Base-by-base conservation (phyloP, 2,113 vertebrate species). In the Vombatus ursinus region DNA sequence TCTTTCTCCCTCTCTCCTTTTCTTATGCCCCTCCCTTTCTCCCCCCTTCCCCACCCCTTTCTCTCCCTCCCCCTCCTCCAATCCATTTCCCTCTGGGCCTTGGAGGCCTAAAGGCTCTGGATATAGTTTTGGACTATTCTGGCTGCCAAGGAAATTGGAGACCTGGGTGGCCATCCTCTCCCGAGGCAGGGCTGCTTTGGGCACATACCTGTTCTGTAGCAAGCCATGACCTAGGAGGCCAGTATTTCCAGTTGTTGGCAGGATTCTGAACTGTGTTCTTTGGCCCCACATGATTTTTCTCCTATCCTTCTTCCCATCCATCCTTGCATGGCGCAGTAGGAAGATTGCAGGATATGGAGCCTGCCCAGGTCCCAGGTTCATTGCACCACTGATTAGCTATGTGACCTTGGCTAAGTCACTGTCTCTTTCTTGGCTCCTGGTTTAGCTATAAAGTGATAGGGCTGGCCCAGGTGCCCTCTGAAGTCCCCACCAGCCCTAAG, bases 161-260 rank as follows among this genome's bases (percentile, higher is more conserved):
- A 44, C 68, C 19, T 44, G 37, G n/a, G 16, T 84, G n/a, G 68
- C 68, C 19, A 8, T n/a, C 19, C 19, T 0, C 37, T 84, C 44
- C 68, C 68, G 2, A 77, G 61, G 4, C 50, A 51, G 44, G 95
- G 31, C 52, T 96, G 7, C 94, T 50, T 77, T 93, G 37, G 47
- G 50, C 54, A 92, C 31, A 23, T 68, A 92, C 95, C 95, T 97
- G 61, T 92, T 96, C 52, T 96, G 47, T 50, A 97, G 50, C 11
- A 95, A 37, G 44, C n/a, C 68, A 94, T 31, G 47, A 28, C 94
- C 1, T 37, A 95, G 23, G 68, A 94, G 44, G 8, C 51, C 94
- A 93, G 68, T 54, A 22, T 96, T 96, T 94, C 91, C 25, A 61
- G 3, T 91, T 95, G 77, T 90, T 52, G 49, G 19, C 31, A 94